Conservation (phyloP, 2,888 invertebrate species). For the Nymphalis urticae region DNA sequence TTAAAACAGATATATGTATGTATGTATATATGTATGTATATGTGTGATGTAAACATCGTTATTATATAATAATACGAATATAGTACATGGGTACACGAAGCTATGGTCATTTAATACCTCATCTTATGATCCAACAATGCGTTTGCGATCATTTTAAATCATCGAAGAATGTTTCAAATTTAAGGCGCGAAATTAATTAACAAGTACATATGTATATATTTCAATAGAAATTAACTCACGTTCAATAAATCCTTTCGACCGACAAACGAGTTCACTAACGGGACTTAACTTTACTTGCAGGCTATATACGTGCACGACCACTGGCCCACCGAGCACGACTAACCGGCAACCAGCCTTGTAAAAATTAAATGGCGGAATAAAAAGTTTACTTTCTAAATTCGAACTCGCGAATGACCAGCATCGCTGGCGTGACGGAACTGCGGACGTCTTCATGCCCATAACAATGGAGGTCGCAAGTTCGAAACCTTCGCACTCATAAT, state of each 20-base stretch:
- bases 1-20: too few relatives aligned
- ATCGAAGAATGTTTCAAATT: background rate
- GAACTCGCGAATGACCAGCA: slow-evolving; percentile 58
- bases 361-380: slow-evolving; percentile 61
- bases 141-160: slow-evolving; percentile 5
- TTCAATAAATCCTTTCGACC: slow-evolving; percentile 42
- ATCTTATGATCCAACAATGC: background rate
- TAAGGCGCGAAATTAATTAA: background rate
- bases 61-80: background rate
- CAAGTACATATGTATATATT: slow-evolving; percentile 20
- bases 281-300: slow-evolving; percentile 36
- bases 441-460: slow-evolving; percentile 16
- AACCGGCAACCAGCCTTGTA: slow-evolving; percentile 57
- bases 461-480: slow-evolving; percentile 38
- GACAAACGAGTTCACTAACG: slow-evolving; percentile 45
- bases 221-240: slow-evolving; percentile 41
- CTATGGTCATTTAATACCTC: slow-evolving; percentile 2
- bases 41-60: background rate
- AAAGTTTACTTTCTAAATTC: slow-evolving; percentile 77
- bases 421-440: slow-evolving; percentile 21
- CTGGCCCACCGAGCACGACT: slow-evolving; percentile 66
- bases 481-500: slow-evolving; percentile 29
- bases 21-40: too few relatives aligned
- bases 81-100: background rate
- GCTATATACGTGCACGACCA: slow-evolving; percentile 53